Evolutionary conservation across 2,113 vertebrate species (phyloP).

Genomic region (Symphodus melops): DNA sequence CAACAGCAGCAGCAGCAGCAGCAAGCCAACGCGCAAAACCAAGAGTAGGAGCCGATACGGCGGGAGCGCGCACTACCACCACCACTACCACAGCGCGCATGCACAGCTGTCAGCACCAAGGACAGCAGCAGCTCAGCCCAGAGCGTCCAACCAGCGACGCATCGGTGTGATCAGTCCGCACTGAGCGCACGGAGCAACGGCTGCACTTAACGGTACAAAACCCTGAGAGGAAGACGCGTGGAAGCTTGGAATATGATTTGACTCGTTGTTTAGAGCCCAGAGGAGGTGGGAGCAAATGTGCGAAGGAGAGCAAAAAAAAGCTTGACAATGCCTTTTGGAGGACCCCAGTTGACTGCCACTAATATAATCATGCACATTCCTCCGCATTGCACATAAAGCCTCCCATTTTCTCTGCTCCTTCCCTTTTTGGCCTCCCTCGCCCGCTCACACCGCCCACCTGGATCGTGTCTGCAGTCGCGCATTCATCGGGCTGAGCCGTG

Average conservation of each 20-base stretch:
- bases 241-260: constrained; percentile 12
- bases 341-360: constrained; percentile 31
- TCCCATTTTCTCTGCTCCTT: constrained; percentile 25
- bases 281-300: constrained; percentile 21
- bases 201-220: constrained; percentile 17
- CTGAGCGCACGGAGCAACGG: constrained; percentile 46
- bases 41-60: constrained; percentile 36
- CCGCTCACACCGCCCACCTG: constrained; percentile 59
- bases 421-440: constrained; percentile 20
- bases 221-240: constrained; percentile 1
- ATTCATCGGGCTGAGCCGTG: constrained; percentile 52
- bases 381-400: constrained; percentile 76
- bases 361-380: constrained; percentile 72
- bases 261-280: not conserved
- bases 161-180: constrained; percentile 38
- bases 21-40: constrained; percentile 71
- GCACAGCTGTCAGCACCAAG: constrained; percentile 85
- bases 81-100: constrained; percentile 61
- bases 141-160: constrained; percentile 49
- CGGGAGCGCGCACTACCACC: constrained; percentile 76
- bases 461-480: constrained; percentile 40
- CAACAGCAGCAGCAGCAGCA: constrained; percentile 21
- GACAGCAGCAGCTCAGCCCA: constrained; percentile 78
- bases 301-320: constrained; percentile 22
- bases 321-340: constrained; percentile 47